Evolutionary conservation across 2,113 vertebrate genomes (phyloP).

Genomic region (Euleptes europaea): DNA sequence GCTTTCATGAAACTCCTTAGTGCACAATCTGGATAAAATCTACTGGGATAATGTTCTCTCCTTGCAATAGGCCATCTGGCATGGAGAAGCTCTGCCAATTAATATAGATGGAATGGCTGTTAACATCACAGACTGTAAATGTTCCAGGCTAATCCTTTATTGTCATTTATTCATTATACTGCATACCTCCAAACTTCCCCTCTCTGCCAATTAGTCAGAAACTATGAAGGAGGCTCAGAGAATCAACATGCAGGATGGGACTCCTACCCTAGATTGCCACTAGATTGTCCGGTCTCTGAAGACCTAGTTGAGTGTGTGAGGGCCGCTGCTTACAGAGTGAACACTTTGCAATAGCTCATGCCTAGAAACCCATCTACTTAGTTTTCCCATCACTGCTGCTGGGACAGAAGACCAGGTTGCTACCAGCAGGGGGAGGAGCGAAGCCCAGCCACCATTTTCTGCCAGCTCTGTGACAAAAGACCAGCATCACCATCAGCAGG

Average conservation of each 20-base stretch:
- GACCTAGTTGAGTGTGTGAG: not conserved
- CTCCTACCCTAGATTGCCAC: too few species aligned
- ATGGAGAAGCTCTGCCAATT: conserved; percentile 47
- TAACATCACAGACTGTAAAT: conserved; percentile 40
- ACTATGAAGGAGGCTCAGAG: not conserved
- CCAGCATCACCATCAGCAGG: too few species aligned
- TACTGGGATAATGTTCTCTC: conserved; percentile 21
- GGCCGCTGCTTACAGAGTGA: too few species aligned
- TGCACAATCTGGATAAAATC: conserved; percentile 48
- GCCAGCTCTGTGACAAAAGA: too few species aligned
- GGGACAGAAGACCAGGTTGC: too few species aligned
- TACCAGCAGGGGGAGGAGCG: too few species aligned
- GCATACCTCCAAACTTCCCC: conserved; percentile 23
- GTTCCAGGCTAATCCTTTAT: conserved; percentile 34
- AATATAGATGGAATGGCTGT: conserved; percentile 25
- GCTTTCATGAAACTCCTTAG: conserved; percentile 34
- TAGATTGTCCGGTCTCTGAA: not conserved
- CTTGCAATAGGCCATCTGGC: conserved; percentile 64
- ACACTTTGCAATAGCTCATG: not conserved
- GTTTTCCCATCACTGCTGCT: too few species aligned
- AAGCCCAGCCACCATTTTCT: too few species aligned
- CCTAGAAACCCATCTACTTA: not conserved
- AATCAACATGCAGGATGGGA: not conserved
- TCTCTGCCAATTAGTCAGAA: not conserved
- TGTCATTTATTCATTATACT: conserved; percentile 28